Evolutionary conservation across 2,888 invertebrate genomes (phyloP).

Genomic region (Scaptomyza cyrtandrae): DNA sequence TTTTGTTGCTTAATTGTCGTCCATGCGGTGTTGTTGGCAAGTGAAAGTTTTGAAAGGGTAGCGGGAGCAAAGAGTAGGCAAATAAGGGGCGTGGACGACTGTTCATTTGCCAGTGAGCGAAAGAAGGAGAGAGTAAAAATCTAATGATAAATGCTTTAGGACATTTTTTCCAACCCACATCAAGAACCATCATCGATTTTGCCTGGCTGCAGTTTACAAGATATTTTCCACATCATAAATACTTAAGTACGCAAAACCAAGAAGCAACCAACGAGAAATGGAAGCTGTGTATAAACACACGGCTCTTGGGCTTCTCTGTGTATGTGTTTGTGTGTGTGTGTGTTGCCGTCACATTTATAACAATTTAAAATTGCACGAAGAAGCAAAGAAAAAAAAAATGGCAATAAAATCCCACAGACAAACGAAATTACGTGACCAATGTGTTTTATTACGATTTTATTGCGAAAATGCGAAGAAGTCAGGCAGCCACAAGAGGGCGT

Average conservation of each 20-base stretch:
- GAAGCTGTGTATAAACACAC: conserved; percentile 58
- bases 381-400: conserved; percentile 67
- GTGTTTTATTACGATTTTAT: conserved; percentile 85
- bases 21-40: conserved; percentile 65
- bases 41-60: conserved; percentile 59
- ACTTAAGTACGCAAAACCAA: conserved; percentile 63
- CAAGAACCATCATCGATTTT: conserved; percentile 65
- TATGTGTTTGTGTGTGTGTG: conserved; percentile 46
- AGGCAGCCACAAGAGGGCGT: conserved; percentile 21
- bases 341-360: conserved; percentile 79
- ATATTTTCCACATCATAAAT: conserved; percentile 82
- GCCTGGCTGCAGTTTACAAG: conserved; percentile 65
- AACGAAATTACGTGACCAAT: conserved; percentile 85
- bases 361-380: conserved; percentile 81
- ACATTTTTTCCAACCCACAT: conserved; percentile 31
- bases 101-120: conserved; percentile 47
- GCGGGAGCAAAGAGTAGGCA: neutral
- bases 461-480: conserved; percentile 78
- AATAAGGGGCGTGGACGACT: conserved; percentile 45
- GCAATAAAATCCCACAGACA: conserved; percentile 85
- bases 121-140: conserved; percentile 9
- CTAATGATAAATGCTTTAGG: conserved; percentile 56
- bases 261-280: neutral
- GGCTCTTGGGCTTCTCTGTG: conserved; percentile 19
- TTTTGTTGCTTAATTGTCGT: conserved; percentile 81